These are phyloP conservation scores for Anneissia japonica DNA, from an alignment of 35 echinoderm and acorn worm genomes.

Conservation along the genomic window DNA sequence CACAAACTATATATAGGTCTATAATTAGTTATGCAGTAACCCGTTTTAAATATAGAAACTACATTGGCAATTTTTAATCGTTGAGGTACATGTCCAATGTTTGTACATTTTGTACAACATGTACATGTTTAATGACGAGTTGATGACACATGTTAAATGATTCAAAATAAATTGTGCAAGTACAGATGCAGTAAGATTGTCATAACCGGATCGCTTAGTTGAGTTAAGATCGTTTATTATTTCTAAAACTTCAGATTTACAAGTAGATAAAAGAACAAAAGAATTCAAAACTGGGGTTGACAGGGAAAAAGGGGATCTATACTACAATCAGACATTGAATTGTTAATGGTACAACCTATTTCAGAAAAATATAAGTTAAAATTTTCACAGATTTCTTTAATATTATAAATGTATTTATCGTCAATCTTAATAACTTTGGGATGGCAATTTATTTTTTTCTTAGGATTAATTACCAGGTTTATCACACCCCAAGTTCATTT, in stretches of 20 bases:
- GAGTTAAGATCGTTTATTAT: not conserved
- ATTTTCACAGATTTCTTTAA: not conserved
- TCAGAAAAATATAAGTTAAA: not conserved
- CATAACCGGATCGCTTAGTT: not conserved
- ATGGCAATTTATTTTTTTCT: not conserved
- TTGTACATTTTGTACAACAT: too few species aligned
- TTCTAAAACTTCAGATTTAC: not conserved
- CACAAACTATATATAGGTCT: too few species aligned
- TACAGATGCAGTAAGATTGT: not conserved
- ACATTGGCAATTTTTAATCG: not conserved
- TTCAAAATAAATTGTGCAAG: not conserved
- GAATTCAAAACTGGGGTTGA: not conserved
- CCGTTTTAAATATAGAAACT: not conserved
- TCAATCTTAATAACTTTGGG: not conserved
- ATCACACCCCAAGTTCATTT: not conserved
- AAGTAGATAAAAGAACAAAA: not conserved
- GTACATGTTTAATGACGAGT: not conserved
- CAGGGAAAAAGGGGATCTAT: not conserved
- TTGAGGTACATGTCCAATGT: not conserved
- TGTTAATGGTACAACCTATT: not conserved
- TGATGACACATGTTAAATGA: not conserved
- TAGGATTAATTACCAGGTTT: not conserved
- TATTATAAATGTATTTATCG: not conserved
- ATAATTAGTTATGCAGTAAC: not conserved
- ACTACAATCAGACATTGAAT: not conserved